Conservation (phyloP, 2,113 vertebrate species). For the Neofelis nebulosa region DNA sequence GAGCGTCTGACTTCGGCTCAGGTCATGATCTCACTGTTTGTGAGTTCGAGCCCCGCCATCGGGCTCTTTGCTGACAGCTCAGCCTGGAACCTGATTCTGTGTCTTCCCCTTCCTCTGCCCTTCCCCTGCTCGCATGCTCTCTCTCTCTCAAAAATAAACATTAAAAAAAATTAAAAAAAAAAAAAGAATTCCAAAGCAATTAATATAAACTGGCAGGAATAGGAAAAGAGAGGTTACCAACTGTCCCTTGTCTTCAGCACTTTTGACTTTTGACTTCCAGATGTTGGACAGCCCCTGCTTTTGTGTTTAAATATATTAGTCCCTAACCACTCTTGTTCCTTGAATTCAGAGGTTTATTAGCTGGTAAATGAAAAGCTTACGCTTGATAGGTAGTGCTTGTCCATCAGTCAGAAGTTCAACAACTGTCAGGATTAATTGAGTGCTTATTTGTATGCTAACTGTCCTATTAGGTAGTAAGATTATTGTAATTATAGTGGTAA, state of each 20-base stretch:
- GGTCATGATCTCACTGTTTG: too few species aligned
- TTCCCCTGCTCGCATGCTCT: too few species aligned
- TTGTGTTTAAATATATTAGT: constrained; percentile 25
- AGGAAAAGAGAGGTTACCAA: not conserved
- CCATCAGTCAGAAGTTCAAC: not conserved
- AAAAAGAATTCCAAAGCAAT: not conserved
- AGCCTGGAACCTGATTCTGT: too few species aligned
- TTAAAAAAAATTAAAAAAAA: too few species aligned
- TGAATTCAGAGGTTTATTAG: not conserved
- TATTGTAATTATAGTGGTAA: not conserved
- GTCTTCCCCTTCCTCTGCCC: too few species aligned
- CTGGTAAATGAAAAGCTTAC: not conserved
- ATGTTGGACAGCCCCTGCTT: not conserved
- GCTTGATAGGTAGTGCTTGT: not conserved
- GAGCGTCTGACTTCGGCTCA: too few species aligned
- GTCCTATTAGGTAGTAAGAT: not conserved
- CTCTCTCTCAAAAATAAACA: too few species aligned
- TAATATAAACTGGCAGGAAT: not conserved
- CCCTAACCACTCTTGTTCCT: not conserved
- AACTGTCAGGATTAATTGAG: not conserved
- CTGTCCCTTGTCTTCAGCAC: not conserved
- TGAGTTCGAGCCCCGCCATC: too few species aligned
- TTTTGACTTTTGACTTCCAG: not conserved
- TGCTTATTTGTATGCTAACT: constrained; percentile 3
- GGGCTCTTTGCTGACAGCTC: too few species aligned